Percentiles rank a stretch among this genome's conserved stretches.
Evolutionary conservation across 2,888 invertebrate species (phyloP).

Genomic region (Phortica okadai): DNA sequence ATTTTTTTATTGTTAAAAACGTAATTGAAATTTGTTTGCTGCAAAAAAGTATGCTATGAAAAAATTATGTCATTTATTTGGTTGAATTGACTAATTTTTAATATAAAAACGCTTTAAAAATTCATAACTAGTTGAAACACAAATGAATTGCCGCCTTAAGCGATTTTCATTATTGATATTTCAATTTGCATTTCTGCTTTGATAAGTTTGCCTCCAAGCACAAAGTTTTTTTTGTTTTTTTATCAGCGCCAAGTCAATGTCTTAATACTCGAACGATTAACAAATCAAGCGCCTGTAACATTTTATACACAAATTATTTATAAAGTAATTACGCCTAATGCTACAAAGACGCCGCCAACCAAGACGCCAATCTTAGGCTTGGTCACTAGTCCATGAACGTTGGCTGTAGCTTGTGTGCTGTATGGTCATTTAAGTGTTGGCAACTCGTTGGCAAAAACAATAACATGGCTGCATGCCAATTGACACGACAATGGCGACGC

Average conservation of each 20-base stretch:
- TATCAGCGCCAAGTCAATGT: slow-evolving; percentile 34
- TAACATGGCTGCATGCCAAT: neutral
- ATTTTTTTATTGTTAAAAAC: neutral
- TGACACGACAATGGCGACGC: neutral
- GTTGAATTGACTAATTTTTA: no score
- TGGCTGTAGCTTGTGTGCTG: slow-evolving; percentile 35
- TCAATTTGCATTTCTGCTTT: no score
- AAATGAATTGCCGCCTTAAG: no score
- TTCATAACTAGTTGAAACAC: no score
- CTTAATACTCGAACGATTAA: slow-evolving; percentile 23
- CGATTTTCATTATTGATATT: no score
- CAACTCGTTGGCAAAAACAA: slow-evolving; percentile 3
- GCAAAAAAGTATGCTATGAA: neutral
- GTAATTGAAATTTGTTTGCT: neutral
- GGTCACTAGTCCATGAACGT: neutral
- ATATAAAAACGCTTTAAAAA: no score
- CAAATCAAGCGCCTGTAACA: slow-evolving; percentile 17
- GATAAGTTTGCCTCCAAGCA: no score
- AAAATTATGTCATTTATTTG: neutral
- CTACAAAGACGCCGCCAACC: slow-evolving; percentile 36
- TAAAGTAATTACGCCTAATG: slow-evolving; percentile 66
- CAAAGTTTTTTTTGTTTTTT: slow-evolving; percentile 1
- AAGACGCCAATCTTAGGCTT: slow-evolving; percentile 30
- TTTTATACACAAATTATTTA: slow-evolving; percentile 58
- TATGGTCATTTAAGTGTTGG: slow-evolving; percentile 26